Percentiles rank a stretch among this genome's conserved stretches.
These are phyloP conservation scores for Hirtodrosophila alboralis DNA, from an alignment of 2,888 invertebrate genomes.

Conservation along the genomic window DNA sequence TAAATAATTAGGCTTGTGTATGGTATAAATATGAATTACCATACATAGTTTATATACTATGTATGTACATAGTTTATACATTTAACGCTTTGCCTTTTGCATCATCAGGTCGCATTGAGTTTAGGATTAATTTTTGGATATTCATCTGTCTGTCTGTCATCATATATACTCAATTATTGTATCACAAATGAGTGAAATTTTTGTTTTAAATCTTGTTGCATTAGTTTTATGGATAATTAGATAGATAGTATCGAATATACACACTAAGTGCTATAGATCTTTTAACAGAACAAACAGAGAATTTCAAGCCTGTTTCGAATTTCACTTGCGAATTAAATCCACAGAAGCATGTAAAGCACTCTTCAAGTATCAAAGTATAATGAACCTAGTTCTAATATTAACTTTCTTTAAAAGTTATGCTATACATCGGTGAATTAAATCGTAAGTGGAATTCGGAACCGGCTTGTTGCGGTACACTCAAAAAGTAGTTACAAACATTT, in stretches of 20 bases:
- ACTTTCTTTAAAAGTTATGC: too few species aligned
- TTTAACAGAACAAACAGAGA: constrained; percentile 23
- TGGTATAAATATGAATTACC: constrained; percentile 5
- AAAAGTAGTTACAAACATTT: constrained; percentile 25
- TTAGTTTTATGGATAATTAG: constrained; percentile 20
- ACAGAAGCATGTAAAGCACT: too few species aligned
- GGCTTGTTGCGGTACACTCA: too few species aligned
- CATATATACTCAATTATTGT: constrained; percentile 46
- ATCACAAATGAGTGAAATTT: constrained; percentile 52
- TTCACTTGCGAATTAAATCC: too few species aligned
- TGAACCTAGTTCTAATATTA: too few species aligned
- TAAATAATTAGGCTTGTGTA: constrained; percentile 33
- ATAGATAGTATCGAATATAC: constrained; percentile 12
- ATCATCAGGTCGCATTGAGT: constrained; percentile 74
- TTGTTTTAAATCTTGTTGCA: constrained; percentile 13
- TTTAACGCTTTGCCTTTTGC: constrained; percentile 12
- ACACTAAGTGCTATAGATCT: constrained; percentile 30
- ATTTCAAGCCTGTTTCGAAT: too few species aligned
- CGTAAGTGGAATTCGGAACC: too few species aligned
- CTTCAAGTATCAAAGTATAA: too few species aligned
- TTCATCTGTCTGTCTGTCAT: constrained; percentile 12
- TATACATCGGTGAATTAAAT: too few species aligned
- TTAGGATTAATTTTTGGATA: constrained; percentile 47
- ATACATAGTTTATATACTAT: constrained; percentile 4
- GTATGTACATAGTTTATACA: constrained; percentile 20